These are phyloP conservation scores for Chaunax sp. DNA, from an alignment of 2,797 vertebrate species.

Conservation along the genomic window DNA sequence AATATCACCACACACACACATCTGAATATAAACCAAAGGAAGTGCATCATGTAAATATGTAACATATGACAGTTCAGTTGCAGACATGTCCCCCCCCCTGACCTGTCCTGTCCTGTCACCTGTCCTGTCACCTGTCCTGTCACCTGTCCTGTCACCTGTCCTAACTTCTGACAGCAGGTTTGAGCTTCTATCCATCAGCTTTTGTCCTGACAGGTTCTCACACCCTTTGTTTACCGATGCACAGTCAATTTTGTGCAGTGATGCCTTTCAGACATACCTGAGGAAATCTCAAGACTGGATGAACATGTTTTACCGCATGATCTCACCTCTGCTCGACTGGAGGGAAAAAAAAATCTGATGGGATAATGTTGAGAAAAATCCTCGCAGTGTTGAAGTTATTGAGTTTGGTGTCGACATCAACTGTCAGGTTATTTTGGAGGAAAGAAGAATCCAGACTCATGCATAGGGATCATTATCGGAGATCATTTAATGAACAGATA, in stretches of 20 bases:
- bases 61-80: no score
- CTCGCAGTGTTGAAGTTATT: no score
- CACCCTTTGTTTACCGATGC: not conserved
- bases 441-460: not conserved
- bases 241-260: not conserved
- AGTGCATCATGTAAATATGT: no score
- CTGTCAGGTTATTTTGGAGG: not conserved
- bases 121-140: no score
- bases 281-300: slow-evolving; percentile 14
- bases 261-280: not conserved
- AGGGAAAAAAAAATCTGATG: not conserved
- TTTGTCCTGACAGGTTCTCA: slow-evolving; percentile 20
- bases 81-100: no score
- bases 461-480: not conserved
- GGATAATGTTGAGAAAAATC: not conserved
- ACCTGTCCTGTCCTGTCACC: no score
- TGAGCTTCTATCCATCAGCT: no score
- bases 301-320: slow-evolving; percentile 25
- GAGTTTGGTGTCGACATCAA: no score
- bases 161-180: slow-evolving; percentile 17
- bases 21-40: no score
- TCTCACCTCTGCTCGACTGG: not conserved
- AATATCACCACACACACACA: no score
- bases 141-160: no score
- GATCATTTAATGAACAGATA: not conserved